Evolutionary conservation across 2,797 vertebrate genomes (phyloP), one percentile per base, ranked within the genome.

Genomic region (Lemur catta): DNA sequence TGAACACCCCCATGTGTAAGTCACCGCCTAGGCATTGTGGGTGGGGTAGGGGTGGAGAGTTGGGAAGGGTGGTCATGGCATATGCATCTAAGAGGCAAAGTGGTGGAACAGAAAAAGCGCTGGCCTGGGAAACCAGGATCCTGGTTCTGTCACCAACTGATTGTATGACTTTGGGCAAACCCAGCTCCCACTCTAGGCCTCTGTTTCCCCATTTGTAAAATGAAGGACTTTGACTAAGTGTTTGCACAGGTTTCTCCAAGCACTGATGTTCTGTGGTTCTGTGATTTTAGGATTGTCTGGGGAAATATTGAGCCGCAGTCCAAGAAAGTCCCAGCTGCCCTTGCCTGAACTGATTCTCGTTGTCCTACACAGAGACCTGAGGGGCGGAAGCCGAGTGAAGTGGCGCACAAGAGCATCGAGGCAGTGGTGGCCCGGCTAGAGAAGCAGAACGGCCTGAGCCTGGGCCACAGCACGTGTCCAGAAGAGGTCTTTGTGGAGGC

Each of bases 371-470:
- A 99, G 99, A 99, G 98, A 96, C 98, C 98, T 48, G 99, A 99
- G 94, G 99, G 98, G 84, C 98, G 99, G 94, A 99, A 98, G 97
- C 98, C 98, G 92, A 98, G 98, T 50, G 99, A 99, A 98, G 98
- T 98, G 96, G 98, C 99, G 26, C 99, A 99, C 97, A 99, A 99
- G 98, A 99, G 99, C 98, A 99, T 99, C 93, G 99, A 99, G 94
- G 99, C 99, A 12, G 99, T 99, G 98, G 99, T 99, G 97, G 99
- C 99, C 96, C 99, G 99, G 55, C 98, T 99, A 96, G 99, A 99
- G 96, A 99, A 98, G 91, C 99, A 99, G 98, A 99, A 99, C 94
- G 98, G 98, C 98, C 99, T 98, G 99, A 99, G 97, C 98, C 99
- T 97, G 98, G 99, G 97, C 99, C 98, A 98, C 98, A 99, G 71